phyloP scores from a whole-genome alignment of 1,140 invertebrate genomes.

The Penaeus japonicus region DNA sequence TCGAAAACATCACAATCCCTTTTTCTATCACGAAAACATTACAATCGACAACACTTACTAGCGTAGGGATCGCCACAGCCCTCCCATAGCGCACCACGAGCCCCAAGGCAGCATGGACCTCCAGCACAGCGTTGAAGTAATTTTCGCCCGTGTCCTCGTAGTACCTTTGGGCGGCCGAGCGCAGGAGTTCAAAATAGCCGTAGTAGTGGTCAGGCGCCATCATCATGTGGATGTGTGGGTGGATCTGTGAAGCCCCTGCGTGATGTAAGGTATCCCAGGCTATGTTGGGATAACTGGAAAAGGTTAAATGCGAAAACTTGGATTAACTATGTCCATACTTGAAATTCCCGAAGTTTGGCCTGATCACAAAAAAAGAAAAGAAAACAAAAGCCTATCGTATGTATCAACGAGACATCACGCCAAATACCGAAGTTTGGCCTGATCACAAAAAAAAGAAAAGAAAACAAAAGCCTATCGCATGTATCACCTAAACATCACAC shows the following conservation, averaged over 20 bases:
- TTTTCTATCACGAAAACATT: not conserved
- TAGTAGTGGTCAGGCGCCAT: conserved; percentile 64
- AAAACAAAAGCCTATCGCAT: too few species aligned
- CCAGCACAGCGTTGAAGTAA: conserved; percentile 64
- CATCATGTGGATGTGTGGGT: conserved; percentile 68
- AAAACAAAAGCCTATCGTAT: too few species aligned
- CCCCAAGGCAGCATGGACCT: conserved; percentile 64
- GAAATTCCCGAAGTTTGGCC: not conserved
- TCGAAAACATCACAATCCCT: too few species aligned
- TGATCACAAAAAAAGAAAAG: too few species aligned
- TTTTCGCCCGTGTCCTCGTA: conserved; percentile 60
- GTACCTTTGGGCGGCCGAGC: conserved; percentile 62
- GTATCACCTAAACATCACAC: too few species aligned
- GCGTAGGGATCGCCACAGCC: conserved; percentile 64
- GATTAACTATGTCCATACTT: not conserved
- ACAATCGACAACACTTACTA: conserved; percentile 60
- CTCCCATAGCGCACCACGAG: conserved; percentile 62
- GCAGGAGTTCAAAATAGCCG: conserved; percentile 64
- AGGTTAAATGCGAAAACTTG: not conserved
- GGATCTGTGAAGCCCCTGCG: conserved; percentile 67
- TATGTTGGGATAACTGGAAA: conserved; percentile 61
- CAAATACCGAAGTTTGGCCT: too few species aligned
- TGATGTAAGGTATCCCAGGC: conserved; percentile 67
- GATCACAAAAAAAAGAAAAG: too few species aligned
- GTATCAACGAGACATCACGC: too few species aligned